phyloP scores from a whole-genome alignment of 2,797 vertebrate species.

The Cryptoblepharus egeriae region DNA sequence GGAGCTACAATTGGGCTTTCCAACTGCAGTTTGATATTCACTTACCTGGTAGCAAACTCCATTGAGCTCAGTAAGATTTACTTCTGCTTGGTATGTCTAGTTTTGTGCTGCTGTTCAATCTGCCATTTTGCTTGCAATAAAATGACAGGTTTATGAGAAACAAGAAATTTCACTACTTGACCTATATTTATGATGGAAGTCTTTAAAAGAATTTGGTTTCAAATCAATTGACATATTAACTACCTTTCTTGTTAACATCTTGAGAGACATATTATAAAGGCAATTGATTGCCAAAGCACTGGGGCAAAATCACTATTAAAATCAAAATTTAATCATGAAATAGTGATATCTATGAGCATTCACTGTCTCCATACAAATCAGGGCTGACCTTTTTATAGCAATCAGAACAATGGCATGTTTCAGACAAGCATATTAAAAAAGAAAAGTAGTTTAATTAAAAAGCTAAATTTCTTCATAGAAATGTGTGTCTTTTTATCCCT shows the following conservation, averaged over 20 bases:
- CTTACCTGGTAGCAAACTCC: no score
- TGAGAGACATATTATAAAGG: conserved; percentile 56
- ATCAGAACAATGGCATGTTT: no score
- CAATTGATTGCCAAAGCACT: conserved; percentile 61
- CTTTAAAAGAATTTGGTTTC: conserved; percentile 61
- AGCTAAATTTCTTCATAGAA: conserved; percentile 22
- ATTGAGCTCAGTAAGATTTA: no score
- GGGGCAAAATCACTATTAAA: conserved; percentile 23
- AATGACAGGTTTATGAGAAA: conserved; percentile 61
- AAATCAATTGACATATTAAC: conserved; percentile 64
- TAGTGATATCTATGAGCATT: conserved; percentile 54
- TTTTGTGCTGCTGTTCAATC: neutral
- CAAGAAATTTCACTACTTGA: conserved; percentile 57
- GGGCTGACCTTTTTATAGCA: conserved; percentile 29
- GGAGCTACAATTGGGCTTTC: neutral
- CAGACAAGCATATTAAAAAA: conserved; percentile 3
- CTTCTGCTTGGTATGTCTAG: no score
- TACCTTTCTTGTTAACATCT: conserved; percentile 55
- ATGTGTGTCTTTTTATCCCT: conserved; percentile 12
- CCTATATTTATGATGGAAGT: conserved; percentile 56
- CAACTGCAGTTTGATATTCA: no score
- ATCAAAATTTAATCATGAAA: conserved; percentile 61
- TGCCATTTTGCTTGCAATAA: conserved; percentile 57
- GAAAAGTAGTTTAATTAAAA: conserved; percentile 45
- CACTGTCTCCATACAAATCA: conserved; percentile 31